Conservation (phyloP, 2,797 vertebrate genomes). For the Ptychobarbus kaznakovi region DNA sequence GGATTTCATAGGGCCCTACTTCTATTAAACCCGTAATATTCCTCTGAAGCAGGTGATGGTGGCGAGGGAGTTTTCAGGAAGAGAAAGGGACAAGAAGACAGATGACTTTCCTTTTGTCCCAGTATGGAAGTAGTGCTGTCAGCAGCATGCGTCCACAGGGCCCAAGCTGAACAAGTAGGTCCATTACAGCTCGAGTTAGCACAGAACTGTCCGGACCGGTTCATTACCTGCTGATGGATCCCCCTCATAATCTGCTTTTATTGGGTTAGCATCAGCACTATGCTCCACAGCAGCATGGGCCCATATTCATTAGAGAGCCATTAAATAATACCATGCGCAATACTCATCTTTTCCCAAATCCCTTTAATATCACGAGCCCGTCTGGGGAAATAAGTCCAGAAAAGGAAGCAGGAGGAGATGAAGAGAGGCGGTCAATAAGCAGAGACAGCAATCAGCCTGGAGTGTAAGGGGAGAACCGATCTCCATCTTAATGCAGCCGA, state of each 20-base stretch:
- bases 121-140: constrained; percentile 64
- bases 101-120: constrained; percentile 61
- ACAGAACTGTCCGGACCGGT: constrained; percentile 63
- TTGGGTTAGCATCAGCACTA: constrained; percentile 61
- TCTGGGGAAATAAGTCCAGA: constrained; percentile 62
- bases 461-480: constrained; percentile 33
- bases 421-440: constrained; percentile 56
- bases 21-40: neutral
- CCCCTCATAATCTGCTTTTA: constrained; percentile 61
- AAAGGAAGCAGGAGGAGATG: constrained; percentile 45
- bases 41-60: neutral
- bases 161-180: constrained; percentile 64
- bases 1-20: too few relatives aligned
- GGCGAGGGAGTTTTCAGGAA: constrained; percentile 1
- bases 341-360: constrained; percentile 14
- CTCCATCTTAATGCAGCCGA: constrained; percentile 57
- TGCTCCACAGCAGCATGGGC: constrained; percentile 24
- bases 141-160: constrained; percentile 60
- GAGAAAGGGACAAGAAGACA: constrained; percentile 41
- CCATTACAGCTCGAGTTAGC: constrained; percentile 62
- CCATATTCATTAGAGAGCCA: constrained; percentile 58
- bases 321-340: constrained; percentile 56
- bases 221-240: constrained; percentile 60
- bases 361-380: constrained; percentile 47
- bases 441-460: constrained; percentile 54